Base-by-base conservation (phyloP, 2,113 vertebrate genomes). In the Sula dactylatra region DNA sequence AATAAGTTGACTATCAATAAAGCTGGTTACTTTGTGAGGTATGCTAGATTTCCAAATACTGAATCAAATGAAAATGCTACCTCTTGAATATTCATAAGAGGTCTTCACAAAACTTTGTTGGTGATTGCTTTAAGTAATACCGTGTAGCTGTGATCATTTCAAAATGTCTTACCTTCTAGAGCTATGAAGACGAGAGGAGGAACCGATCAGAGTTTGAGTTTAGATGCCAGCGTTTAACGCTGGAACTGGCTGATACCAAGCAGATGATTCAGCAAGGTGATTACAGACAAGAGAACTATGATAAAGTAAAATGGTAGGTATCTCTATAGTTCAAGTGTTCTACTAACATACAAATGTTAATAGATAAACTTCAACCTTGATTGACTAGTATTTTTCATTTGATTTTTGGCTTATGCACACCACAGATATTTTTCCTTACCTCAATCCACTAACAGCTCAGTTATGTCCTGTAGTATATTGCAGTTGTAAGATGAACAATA, bases 221-320 rank as follows among this genome's bases (percentile, higher is more conserved):
- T 73, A 98, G 99, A 95, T 99, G 99, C 96, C 99, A 99, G 59
- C 98, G 98, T 90, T 97, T 99, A 88, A 98, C 98, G 17, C 97
- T 99, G 82, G 99, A 99, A 90, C 97, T 99, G 94, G 99, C 99
- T 38, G 99, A 99, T 94, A 99, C 99, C 61, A 99, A 99, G 86
- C 99, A 99, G 94, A 98, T 98, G 92, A 99, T 99, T 96, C 99
- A 99, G 55, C 99, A 98, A 86, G 99, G 99, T 42, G 99, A 99
- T 97, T 99, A 98, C 96, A 99, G 98, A 56, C 97, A 98, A n/a
- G 99, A 99, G 31, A 99, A 99, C 97, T 99, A 99, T 88, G 99
- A 98, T 92, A 99, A 98, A 97, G 97, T 99, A 31, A 99, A 99
- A 97, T 97, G 98, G 99, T 99, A 92, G 82, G 95, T 93, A 61